phyloP scores from a whole-genome alignment of 2,797 vertebrate genomes.

The Pangasius sanitwongsei region DNA sequence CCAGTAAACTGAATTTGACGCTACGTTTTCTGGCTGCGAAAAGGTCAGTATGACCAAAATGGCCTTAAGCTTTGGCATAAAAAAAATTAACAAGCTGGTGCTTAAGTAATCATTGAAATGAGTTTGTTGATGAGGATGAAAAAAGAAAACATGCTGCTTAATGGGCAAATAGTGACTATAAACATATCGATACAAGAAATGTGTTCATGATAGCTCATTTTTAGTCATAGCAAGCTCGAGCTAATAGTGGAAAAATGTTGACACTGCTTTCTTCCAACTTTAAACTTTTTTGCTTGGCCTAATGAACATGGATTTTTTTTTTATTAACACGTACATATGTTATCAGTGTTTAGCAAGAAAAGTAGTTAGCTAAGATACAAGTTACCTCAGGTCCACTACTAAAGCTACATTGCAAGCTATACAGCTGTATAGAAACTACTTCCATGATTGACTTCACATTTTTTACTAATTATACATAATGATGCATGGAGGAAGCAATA shows the following conservation, averaged over 20 bases:
- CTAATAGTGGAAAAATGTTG: background rate
- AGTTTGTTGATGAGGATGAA: slow-evolving; percentile 1
- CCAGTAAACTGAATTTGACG: slow-evolving; percentile 9
- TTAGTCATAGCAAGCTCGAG: background rate
- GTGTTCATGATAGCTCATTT: slow-evolving; percentile 11
- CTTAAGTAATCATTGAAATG: slow-evolving; percentile 31
- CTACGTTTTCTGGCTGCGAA: slow-evolving; percentile 47
- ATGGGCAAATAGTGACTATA: background rate
- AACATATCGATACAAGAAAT: slow-evolving; percentile 33
- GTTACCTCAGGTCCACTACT: background rate
- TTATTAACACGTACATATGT: background rate
- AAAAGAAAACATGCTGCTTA: slow-evolving; percentile 1
- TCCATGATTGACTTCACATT: background rate
- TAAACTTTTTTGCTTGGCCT: background rate
- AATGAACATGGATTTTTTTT: background rate
- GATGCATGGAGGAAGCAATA: background rate
- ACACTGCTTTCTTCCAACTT: background rate
- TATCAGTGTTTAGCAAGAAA: background rate
- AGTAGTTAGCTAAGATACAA: background rate
- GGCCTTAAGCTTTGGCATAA: slow-evolving; percentile 41
- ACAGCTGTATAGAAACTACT: background rate
- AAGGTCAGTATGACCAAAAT: slow-evolving; percentile 32
- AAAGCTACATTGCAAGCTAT: background rate
- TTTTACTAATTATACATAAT: slow-evolving; percentile 5
- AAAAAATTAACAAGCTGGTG: slow-evolving; percentile 60